phyloP scores from a whole-genome alignment of 2,888 invertebrate genomes.

The Hypolimnas misippus region DNA sequence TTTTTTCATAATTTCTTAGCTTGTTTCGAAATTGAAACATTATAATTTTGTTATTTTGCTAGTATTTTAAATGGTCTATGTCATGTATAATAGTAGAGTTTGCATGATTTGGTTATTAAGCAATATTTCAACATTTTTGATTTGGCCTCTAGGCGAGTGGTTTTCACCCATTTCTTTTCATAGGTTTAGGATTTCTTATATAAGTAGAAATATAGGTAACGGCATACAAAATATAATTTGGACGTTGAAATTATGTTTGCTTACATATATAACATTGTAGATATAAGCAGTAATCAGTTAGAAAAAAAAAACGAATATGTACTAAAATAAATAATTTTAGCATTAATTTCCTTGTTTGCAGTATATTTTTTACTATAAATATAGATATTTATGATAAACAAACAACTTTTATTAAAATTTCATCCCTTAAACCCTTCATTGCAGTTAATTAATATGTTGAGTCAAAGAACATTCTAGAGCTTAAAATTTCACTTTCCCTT shows the following conservation, averaged over 20 bases:
- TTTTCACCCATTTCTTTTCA: conserved; percentile 65
- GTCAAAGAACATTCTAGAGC: conserved; percentile 69
- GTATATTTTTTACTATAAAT: conserved; percentile 29
- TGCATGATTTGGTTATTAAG: conserved; percentile 65
- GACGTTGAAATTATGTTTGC: conserved; percentile 13
- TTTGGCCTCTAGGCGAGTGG: conserved; percentile 70
- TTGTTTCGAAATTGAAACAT: conserved; percentile 65
- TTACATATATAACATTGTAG: conserved; percentile 14
- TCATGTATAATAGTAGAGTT: conserved; percentile 61
- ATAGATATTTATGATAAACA: conserved; percentile 33
- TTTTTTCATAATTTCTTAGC: conserved; percentile 78
- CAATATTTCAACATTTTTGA: conserved; percentile 64
- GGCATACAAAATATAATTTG: conserved; percentile 8
- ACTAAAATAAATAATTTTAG: conserved; percentile 20
- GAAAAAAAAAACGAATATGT: conserved; percentile 16
- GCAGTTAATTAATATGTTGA: conserved; percentile 32
- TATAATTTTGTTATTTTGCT: conserved; percentile 71
- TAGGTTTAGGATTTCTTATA: conserved; percentile 42
- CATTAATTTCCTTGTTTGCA: conserved; percentile 30
- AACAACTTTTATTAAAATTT: conserved; percentile 47
- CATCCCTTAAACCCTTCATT: conserved; percentile 43
- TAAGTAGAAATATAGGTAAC: conserved; percentile 15
- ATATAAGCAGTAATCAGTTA: conserved; percentile 18
- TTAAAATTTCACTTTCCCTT: conserved; percentile 46
- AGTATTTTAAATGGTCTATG: conserved; percentile 79